Conservation (phyloP, 2,888 invertebrate genomes). For the Phalangium opilio region DNA sequence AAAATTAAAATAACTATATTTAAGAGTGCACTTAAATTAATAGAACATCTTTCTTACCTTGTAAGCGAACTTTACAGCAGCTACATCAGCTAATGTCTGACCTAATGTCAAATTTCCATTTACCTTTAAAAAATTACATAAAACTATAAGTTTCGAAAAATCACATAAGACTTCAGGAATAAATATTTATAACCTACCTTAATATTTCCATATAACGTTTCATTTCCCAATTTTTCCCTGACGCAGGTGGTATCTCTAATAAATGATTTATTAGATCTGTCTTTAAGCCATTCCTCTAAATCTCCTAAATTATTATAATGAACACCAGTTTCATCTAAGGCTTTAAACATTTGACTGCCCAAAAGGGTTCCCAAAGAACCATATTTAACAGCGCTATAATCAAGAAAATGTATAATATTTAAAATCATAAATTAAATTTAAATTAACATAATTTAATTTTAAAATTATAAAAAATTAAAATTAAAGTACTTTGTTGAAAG, state of each 20-base stretch:
- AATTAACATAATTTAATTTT: too few relatives aligned
- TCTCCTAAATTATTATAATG: too few relatives aligned
- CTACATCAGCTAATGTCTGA: slow-evolving; percentile 15
- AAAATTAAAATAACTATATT: not conserved
- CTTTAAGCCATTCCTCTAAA: too few relatives aligned
- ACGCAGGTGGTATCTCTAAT: not conserved
- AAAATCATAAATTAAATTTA: too few relatives aligned
- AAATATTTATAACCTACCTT: too few relatives aligned
- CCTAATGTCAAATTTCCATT: slow-evolving; percentile 10
- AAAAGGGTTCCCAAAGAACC: slow-evolving; percentile 38
- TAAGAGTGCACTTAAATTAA: not conserved
- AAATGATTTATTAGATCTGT: not conserved
- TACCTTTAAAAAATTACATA: slow-evolving; percentile 2
- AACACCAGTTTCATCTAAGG: slow-evolving; percentile 34
- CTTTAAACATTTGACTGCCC: slow-evolving; percentile 34
- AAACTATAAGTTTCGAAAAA: not conserved
- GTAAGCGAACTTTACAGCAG: slow-evolving; percentile 18
- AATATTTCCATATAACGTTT: too few relatives aligned
- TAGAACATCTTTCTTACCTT: slow-evolving; percentile 7
- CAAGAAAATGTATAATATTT: slow-evolving; percentile 11
- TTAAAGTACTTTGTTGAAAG: slow-evolving; percentile 36
- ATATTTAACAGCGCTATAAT: slow-evolving; percentile 36
- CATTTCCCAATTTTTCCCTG: not conserved
- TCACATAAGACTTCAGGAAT: slow-evolving; percentile 1
- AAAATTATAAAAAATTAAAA: too few relatives aligned